These are phyloP conservation scores for Noturus placidus DNA, from an alignment of 2,113 vertebrate genomes.

Conservation along the genomic window DNA sequence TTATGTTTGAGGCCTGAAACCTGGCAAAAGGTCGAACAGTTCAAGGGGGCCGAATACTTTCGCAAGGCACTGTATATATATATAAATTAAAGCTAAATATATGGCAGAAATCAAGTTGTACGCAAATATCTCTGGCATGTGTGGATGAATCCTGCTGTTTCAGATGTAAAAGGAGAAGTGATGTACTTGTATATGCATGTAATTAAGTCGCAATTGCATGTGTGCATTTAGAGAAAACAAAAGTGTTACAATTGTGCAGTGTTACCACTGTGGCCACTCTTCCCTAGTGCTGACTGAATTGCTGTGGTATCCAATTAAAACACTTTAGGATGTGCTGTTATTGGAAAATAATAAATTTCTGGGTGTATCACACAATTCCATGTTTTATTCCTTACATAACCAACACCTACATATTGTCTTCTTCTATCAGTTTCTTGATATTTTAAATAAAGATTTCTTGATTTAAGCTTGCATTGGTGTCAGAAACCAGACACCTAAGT, in stretches of 20 bases:
- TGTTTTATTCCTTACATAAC: constrained; percentile 28
- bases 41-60: no score
- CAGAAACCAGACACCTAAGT: constrained; percentile 40
- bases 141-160: neutral
- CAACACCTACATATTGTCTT: constrained; percentile 32
- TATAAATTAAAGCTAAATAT: neutral
- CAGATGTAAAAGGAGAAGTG: neutral
- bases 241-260: neutral
- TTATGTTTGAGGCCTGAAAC: no score
- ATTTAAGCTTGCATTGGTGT: constrained; percentile 12
- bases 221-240: neutral
- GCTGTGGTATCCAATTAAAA: neutral
- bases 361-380: neutral
- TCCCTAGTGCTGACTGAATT: neutral
- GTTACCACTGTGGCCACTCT: neutral
- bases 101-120: neutral
- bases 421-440: constrained; percentile 20
- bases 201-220: neutral
- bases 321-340: neutral
- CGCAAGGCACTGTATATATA: no score
- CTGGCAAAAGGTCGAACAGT: no score
- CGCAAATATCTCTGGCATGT: neutral
- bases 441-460: constrained; percentile 37
- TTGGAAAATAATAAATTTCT: neutral
- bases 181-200: neutral